These are phyloP conservation scores for Germaria angustata DNA, from an alignment of 2,888 invertebrate species.

Conservation along the genomic window DNA sequence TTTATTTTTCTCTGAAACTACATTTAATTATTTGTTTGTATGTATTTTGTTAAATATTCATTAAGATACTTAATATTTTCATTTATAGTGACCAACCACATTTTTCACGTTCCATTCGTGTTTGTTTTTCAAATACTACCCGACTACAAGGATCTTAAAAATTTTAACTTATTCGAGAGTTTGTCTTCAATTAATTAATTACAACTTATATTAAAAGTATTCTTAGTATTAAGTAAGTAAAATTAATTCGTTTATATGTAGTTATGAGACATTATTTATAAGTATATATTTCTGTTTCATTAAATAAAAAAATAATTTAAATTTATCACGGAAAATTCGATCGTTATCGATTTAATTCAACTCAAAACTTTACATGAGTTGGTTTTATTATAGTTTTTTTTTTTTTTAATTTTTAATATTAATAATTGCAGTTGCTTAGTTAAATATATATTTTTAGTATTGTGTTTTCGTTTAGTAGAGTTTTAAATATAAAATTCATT, in stretches of 20 bases:
- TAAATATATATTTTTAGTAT: not conserved
- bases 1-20: slow-evolving; percentile 38
- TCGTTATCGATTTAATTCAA: slow-evolving; percentile 55
- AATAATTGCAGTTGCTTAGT: slow-evolving; percentile 9
- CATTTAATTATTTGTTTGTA: slow-evolving; percentile 21
- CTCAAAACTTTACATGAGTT: slow-evolving; percentile 24
- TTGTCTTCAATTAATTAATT: slow-evolving; percentile 1
- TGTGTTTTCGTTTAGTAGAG: slow-evolving; percentile 23
- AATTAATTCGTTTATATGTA: slow-evolving; percentile 33
- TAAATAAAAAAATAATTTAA: slow-evolving; percentile 55
- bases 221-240: slow-evolving; percentile 39
- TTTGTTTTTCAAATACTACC: not conserved
- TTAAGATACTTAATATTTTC: slow-evolving; percentile 3
- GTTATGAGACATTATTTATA: no score
- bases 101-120: slow-evolving; percentile 5
- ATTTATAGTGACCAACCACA: slow-evolving; percentile 38
- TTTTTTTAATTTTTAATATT: not conserved
- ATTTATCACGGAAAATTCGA: slow-evolving; percentile 65
- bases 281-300: no score
- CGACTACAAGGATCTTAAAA: slow-evolving; percentile 15
- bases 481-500: slow-evolving; percentile 32
- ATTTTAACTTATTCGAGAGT: slow-evolving; percentile 37
- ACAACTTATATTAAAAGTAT: not conserved
- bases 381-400: slow-evolving; percentile 27
- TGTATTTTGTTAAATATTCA: slow-evolving; percentile 12